A percentile compares a stretch with the other conserved stretches of the same genome.
Evolutionary conservation across 2,888 invertebrate genomes (phyloP).

Genomic region (Cryptus armator): DNA sequence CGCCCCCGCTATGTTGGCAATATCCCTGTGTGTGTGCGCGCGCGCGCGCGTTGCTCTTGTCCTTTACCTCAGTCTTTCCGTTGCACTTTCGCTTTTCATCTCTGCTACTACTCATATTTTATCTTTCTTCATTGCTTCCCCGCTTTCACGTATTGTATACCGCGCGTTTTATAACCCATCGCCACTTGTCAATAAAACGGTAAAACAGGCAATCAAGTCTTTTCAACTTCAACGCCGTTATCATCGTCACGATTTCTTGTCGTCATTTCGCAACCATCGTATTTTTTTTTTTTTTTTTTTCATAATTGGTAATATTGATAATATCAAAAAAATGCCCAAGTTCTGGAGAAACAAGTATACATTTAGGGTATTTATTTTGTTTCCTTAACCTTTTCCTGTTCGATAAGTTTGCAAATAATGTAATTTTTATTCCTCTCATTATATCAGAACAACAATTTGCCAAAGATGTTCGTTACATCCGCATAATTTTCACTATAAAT

Average conservation of each 20-base stretch:
- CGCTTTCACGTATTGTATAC: background rate
- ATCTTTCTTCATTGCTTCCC: background rate
- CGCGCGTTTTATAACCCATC: background rate
- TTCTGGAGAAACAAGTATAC: too few relatives aligned
- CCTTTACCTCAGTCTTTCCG: conserved; percentile 13
- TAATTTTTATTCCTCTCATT: background rate
- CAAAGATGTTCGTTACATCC: too few relatives aligned
- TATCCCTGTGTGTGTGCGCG: background rate
- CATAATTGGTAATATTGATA: background rate
- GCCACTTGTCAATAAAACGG: conserved; percentile 8
- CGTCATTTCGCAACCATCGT: background rate
- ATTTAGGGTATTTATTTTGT: too few relatives aligned
- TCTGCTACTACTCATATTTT: background rate
- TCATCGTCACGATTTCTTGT: background rate
- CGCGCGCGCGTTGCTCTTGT: background rate
- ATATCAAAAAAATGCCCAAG: background rate
- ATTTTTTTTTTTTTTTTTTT: background rate
- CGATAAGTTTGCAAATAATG: background rate
- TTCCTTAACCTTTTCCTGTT: too few relatives aligned
- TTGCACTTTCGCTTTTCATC: background rate
- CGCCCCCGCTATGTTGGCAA: conserved; percentile 81
- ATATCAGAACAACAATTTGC: too few relatives aligned
- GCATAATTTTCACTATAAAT: too few relatives aligned
- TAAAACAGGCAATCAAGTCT: background rate
- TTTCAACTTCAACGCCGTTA: too few relatives aligned